phyloP scores from a whole-genome alignment of 2,113 vertebrate species.

The Nibea coibor region DNA sequence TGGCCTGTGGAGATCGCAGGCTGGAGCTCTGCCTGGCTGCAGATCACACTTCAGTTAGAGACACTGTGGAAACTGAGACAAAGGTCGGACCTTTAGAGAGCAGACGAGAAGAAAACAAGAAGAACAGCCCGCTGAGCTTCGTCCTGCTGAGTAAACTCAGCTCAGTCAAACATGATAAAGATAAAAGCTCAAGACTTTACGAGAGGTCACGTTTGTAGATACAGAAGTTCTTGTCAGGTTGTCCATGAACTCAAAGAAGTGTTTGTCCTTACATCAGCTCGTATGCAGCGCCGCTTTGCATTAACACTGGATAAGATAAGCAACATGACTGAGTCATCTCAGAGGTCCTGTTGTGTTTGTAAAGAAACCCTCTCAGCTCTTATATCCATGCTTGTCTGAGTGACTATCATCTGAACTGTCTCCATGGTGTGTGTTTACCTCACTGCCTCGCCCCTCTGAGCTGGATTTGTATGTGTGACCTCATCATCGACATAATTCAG shows the following conservation, averaged over 20 bases:
- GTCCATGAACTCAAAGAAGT: constrained; percentile 12
- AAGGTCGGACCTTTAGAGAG: not conserved
- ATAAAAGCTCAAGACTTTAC: not conserved
- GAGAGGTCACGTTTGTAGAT: not conserved
- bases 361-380: no score
- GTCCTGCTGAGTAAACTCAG: not conserved
- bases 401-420: not conserved
- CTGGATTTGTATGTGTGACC: not conserved
- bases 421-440: not conserved
- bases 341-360: not conserved
- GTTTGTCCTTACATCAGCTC: not conserved
- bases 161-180: not conserved
- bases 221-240: not conserved
- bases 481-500: not conserved
- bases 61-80: not conserved
- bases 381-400: no score
- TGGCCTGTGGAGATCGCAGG: constrained; percentile 51
- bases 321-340: not conserved
- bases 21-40: constrained; percentile 31
- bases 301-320: no score
- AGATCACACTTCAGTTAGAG: constrained; percentile 20
- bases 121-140: not conserved
- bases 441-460: not conserved
- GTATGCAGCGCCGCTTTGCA: not conserved
- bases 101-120: not conserved